Percentiles rank a stretch among this genome's conserved stretches.
Conservation (phyloP, 2,888 invertebrate species). For the Apodemia zela region DNA sequence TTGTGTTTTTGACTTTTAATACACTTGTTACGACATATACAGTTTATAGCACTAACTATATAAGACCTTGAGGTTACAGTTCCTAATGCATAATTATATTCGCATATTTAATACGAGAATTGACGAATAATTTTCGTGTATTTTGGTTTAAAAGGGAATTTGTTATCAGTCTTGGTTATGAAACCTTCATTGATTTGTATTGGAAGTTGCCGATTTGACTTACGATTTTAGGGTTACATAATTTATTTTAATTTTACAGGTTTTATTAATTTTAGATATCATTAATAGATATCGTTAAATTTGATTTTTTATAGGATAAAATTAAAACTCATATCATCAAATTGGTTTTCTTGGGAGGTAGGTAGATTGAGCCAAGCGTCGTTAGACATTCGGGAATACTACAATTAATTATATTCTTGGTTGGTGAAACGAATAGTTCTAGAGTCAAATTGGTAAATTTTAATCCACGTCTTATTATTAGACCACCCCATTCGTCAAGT, state of each 20-base stretch:
- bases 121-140: not conserved
- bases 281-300: too few relatives aligned
- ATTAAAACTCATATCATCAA: too few relatives aligned
- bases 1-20: slow-evolving; percentile 20
- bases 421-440: too few relatives aligned
- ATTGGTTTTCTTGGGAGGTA: too few relatives aligned
- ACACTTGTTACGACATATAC: slow-evolving; percentile 1
- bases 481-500: too few relatives aligned
- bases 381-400: too few relatives aligned
- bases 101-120: not conserved
- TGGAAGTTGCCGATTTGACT: not conserved
- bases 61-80: not conserved
- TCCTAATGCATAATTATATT: slow-evolving; percentile 1
- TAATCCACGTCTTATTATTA: too few relatives aligned
- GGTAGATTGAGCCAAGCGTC: too few relatives aligned
- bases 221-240: not conserved
- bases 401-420: too few relatives aligned
- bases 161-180: not conserved
- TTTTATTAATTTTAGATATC: too few relatives aligned
- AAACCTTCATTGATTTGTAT: not conserved
- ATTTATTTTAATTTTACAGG: not conserved
- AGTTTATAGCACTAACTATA: not conserved
- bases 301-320: too few relatives aligned
- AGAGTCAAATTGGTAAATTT: too few relatives aligned
- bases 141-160: not conserved